Evolutionary conservation across 1,140 invertebrate genomes (phyloP), one percentile per base, ranked within the genome.

Genomic region (Myzus persicae): DNA sequence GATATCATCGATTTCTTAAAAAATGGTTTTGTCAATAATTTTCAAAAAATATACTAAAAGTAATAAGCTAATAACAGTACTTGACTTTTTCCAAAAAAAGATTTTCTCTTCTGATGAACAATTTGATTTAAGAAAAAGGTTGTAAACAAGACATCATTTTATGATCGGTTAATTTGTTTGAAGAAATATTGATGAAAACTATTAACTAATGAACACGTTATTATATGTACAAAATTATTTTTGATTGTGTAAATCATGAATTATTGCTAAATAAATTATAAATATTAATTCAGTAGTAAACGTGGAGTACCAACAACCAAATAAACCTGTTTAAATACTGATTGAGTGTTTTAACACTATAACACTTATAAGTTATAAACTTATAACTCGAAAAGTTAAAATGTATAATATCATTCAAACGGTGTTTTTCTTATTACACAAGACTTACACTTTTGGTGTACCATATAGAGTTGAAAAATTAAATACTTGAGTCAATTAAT

Each of bases 171-270:
- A 22, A 1, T 90, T 36, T 44, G 42, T 87, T 2, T 38, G 1
- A 1, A 40, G 40, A 31, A n/a, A 46, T 44, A 88, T 84, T 46
- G 51, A 90, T 84, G 40, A 38, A 51, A 54, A 59, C 46, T 22
- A 54, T 38, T 38, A 46, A 85, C 8, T 40, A 42, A 42, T 85
- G 14, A 93, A 76, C 26, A 85, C 93, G n/a, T 94, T 93, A 31
- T 91, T 84, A 5, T 93, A 93, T 76, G 26, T 94, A 14, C 51
- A 46, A 38, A 94, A 93, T n/a, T n/a, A 85, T 90, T 48, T 48
- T 48, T 11, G 82, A 94, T 51, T 38, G 54, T 42, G 90, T 94
- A 7, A 67, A 94, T 85, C 81, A 44, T 87, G 11, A 87, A 20
- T 87, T 44, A 44, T 44, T 87, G 46, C 6, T 44, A 26, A 87